These are phyloP conservation scores for Lepus timidus DNA, from an alignment of 2,113 vertebrate species.

Conservation along the genomic window DNA sequence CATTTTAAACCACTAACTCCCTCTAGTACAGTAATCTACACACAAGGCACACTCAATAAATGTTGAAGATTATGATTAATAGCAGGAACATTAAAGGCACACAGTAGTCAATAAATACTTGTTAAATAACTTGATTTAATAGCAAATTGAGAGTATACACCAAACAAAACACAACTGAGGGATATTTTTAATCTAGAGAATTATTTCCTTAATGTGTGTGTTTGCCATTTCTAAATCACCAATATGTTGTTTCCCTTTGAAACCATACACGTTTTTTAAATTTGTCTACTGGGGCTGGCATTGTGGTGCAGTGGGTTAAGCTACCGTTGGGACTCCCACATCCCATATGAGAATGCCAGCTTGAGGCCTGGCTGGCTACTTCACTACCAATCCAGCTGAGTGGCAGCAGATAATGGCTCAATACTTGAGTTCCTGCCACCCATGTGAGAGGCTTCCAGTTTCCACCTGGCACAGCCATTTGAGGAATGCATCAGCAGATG, in stretches of 20 bases:
- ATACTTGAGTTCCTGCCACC: no score
- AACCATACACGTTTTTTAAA: background rate
- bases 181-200: background rate
- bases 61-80: constrained; percentile 56
- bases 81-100: constrained; percentile 39
- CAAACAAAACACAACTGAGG: background rate
- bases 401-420: no score
- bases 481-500: no score
- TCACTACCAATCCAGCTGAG: no score
- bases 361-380: no score
- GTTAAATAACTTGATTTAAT: constrained; percentile 45
- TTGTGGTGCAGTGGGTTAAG: no score
- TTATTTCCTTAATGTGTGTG: constrained; percentile 1
- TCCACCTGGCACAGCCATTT: no score
- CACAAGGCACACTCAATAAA: constrained; percentile 32
- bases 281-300: background rate
- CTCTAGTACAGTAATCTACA: constrained; percentile 28
- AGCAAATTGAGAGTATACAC: background rate
- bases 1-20: constrained; percentile 44
- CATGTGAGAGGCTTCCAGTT: no score
- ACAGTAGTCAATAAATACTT: constrained; percentile 54
- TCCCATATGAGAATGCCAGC: no score
- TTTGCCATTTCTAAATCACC: constrained; percentile 48
- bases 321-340: no score
- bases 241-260: constrained; percentile 20